These are phyloP conservation scores for Gymnopithys bicolor DNA, from an alignment of 2,797 vertebrate species.

Conservation along the genomic window DNA sequence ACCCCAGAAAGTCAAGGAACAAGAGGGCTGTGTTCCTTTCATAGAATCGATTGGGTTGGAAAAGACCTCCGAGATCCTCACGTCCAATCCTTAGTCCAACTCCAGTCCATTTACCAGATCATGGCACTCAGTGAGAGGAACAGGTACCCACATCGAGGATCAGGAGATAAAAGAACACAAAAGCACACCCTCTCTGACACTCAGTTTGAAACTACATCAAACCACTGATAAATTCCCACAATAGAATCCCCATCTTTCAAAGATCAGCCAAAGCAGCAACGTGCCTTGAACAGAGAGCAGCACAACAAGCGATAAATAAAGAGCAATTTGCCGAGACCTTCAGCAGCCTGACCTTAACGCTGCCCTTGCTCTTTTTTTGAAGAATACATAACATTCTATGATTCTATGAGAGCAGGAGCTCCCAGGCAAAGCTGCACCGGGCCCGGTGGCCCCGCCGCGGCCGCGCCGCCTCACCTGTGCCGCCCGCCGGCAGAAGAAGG, in stretches of 20 bases:
- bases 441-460: neutral
- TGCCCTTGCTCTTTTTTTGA: neutral
- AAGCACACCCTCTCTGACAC: neutral
- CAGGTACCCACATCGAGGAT: fast-evolving
- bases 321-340: neutral
- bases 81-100: no score
- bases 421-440: fast-evolving
- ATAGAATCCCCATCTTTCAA: neutral
- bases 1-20: neutral
- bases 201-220: neutral
- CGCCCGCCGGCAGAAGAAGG: constrained; percentile 81
- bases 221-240: neutral
- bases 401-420: no score
- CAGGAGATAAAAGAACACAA: neutral
- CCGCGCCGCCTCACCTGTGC: neutral
- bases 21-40: neutral
- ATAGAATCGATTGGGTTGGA: no score
- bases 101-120: no score
- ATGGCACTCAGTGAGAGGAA: neutral
- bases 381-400: no score
- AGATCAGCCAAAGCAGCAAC: neutral
- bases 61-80: no score
- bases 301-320: neutral
- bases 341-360: no score
- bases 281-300: fast-evolving